phyloP scores from a whole-genome alignment of 2,797 vertebrate genomes.

The Alauda arvensis region DNA sequence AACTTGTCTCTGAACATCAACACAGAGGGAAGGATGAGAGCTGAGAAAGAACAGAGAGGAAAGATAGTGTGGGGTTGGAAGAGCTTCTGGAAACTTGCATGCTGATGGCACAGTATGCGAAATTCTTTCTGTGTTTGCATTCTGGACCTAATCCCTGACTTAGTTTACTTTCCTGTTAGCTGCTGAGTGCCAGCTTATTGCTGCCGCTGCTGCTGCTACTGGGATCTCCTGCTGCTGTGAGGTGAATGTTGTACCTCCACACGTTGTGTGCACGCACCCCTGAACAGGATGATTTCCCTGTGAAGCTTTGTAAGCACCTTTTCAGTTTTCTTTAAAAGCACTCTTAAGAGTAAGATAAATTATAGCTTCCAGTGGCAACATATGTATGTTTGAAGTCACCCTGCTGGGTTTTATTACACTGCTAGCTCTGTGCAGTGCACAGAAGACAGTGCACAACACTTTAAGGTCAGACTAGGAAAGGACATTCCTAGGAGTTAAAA shows the following conservation, averaged over 20 bases:
- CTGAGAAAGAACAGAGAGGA: constrained; percentile 27
- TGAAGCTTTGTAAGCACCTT: neutral
- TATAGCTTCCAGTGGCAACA: neutral
- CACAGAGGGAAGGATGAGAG: neutral
- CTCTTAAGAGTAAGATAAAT: neutral
- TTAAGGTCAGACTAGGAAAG: neutral
- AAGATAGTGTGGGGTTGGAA: constrained; percentile 20
- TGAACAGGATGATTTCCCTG: neutral
- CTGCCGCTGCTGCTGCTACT: constrained; percentile 1
- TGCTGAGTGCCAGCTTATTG: neutral
- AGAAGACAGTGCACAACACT: neutral
- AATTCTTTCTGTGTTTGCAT: constrained; percentile 55
- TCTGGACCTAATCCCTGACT: constrained; percentile 45
- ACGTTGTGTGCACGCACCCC: fast-evolving
- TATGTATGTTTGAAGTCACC: neutral
- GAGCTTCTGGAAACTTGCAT: constrained; percentile 48
- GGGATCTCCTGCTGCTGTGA: neutral
- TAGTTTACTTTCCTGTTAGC: constrained; percentile 45
- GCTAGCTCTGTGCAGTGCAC: neutral
- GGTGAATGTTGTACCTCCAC: fast-evolving
- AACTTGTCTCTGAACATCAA: neutral
- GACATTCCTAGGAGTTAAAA: constrained; percentile 32
- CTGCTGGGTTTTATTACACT: constrained; percentile 8
- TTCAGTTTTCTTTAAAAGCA: neutral
- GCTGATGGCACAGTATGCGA: constrained; percentile 29